Evolutionary conservation across 2,888 invertebrate species (phyloP).

Genomic region (Thysanoteuthis rhombus): DNA sequence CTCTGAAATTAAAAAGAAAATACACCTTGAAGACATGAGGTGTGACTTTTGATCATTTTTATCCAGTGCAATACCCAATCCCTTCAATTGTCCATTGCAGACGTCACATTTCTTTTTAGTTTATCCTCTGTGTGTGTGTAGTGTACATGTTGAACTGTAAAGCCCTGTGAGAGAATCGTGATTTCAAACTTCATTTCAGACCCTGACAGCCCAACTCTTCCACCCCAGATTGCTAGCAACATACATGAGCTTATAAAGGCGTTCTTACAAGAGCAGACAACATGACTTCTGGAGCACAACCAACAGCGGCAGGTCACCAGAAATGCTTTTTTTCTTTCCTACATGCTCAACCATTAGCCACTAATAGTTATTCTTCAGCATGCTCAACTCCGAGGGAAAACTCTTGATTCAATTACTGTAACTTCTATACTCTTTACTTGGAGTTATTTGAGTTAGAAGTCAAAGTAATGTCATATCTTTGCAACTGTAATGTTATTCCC

Average conservation of each 20-base stretch:
- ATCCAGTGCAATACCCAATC: neutral
- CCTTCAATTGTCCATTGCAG: neutral
- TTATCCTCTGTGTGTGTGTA: neutral
- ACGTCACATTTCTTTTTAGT: neutral
- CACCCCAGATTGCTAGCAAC: slow-evolving; percentile 1
- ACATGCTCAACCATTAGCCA: slow-evolving; percentile 13
- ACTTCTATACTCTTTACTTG: neutral
- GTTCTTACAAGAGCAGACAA: slow-evolving; percentile 16
- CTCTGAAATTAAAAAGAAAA: neutral
- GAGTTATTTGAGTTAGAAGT: neutral
- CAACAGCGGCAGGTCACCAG: slow-evolving; percentile 22
- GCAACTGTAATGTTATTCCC: too few relatives aligned
- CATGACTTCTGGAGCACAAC: slow-evolving; percentile 27
- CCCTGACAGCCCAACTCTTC: neutral
- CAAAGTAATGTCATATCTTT: neutral
- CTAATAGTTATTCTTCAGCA: neutral
- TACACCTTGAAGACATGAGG: neutral
- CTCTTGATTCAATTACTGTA: neutral
- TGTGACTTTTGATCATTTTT: neutral
- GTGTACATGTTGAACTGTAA: neutral
- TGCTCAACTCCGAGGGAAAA: too few relatives aligned
- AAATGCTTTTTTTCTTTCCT: slow-evolving; percentile 17
- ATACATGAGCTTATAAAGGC: slow-evolving; percentile 22
- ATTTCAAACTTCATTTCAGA: neutral
- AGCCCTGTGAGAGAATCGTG: neutral